These are phyloP conservation scores for Archocentrus centrarchus DNA, from an alignment of 2,113 vertebrate genomes.

Conservation along the genomic window DNA sequence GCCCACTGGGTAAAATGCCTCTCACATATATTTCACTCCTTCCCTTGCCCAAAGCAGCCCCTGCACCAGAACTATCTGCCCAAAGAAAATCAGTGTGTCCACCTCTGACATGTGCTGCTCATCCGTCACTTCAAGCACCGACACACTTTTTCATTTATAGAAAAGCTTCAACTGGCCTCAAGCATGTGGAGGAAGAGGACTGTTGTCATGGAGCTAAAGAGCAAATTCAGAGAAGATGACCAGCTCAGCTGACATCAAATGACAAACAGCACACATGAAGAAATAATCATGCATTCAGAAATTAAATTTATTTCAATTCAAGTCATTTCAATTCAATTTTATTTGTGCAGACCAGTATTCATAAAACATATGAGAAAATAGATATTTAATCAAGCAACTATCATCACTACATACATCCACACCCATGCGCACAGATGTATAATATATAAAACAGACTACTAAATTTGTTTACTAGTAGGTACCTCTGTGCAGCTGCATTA, in stretches of 20 bases:
- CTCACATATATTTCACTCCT: slow-evolving; percentile 43
- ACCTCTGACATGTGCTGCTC: slow-evolving; percentile 52
- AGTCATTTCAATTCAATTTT: neutral
- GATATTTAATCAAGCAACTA: neutral
- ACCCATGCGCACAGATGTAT: too few relatives aligned
- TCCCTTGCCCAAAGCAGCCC: slow-evolving; percentile 56
- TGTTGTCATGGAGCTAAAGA: slow-evolving; percentile 53
- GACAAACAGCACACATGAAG: slow-evolving; percentile 21
- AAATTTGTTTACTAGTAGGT: neutral
- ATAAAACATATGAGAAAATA: too few relatives aligned
- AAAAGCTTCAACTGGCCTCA: slow-evolving; percentile 35
- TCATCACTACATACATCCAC: neutral
- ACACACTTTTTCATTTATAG: slow-evolving; percentile 56
- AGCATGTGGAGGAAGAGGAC: slow-evolving; percentile 37
- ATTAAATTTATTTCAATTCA: neutral
- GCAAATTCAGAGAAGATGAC: slow-evolving; percentile 32
- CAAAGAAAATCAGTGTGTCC: slow-evolving; percentile 73
- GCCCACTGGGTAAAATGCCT: slow-evolving; percentile 43
- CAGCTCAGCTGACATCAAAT: neutral
- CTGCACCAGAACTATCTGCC: slow-evolving; percentile 62
- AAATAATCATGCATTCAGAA: neutral
- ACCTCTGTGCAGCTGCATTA: neutral
- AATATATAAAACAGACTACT: neutral
- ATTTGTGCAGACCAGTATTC: neutral
- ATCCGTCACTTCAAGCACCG: slow-evolving; percentile 58